These are phyloP conservation scores for Enteromius afrohamiltoni DNA, from an alignment of 2,797 vertebrate genomes.

Conservation along the genomic window DNA sequence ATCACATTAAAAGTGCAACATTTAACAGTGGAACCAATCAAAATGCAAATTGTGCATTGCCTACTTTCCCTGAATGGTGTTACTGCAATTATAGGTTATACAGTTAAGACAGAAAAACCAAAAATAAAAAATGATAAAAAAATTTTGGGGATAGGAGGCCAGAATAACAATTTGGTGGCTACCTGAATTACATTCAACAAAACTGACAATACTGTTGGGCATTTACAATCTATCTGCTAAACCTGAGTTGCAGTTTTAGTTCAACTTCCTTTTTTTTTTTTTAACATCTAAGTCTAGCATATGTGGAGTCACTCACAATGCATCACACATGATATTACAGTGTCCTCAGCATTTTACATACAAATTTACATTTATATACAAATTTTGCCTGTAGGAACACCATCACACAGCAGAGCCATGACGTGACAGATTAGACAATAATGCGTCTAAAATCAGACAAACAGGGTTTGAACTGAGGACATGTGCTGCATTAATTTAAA, in stretches of 20 bases:
- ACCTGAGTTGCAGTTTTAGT: neutral
- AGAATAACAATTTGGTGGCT: constrained; percentile 5
- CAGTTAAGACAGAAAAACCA: neutral
- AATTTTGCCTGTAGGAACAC: constrained; percentile 18
- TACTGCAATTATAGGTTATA: neutral
- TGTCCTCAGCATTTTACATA: constrained; percentile 16
- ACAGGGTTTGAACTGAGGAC: constrained; percentile 5
- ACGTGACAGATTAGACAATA: constrained; percentile 1
- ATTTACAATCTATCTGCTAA: neutral
- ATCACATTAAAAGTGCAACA: neutral
- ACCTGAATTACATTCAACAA: constrained; percentile 4
- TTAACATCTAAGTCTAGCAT: neutral
- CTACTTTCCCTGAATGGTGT: neutral
- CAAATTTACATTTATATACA: constrained; percentile 9
- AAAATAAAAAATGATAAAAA: neutral
- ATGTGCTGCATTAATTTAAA: constrained; percentile 7
- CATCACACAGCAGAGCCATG: neutral
- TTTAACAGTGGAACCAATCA: neutral
- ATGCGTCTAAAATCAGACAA: neutral
- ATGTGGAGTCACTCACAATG: constrained; percentile 21
- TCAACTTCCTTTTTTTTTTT: neutral
- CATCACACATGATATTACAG: constrained; percentile 15
- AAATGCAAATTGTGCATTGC: neutral
- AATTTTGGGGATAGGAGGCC: neutral
- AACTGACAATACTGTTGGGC: neutral